Conservation (phyloP, 2,113 vertebrate genomes). For the Oostethus manadensis region DNA sequence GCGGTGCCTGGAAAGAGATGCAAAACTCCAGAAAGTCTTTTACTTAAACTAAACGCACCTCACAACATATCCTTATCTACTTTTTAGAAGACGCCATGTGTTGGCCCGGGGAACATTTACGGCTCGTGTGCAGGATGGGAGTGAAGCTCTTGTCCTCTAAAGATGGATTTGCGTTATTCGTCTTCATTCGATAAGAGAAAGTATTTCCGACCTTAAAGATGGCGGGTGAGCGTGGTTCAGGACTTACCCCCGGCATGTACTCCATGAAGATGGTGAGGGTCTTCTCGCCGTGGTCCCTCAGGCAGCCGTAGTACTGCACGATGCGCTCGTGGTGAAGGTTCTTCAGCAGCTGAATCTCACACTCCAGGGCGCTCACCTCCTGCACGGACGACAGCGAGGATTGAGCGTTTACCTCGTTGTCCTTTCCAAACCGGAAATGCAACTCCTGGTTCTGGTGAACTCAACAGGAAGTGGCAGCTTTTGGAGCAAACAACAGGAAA, state of each 20-base stretch:
- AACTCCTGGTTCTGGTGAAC: too few species aligned
- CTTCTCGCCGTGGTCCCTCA: conserved; percentile 87
- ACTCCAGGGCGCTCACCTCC: conserved; percentile 97
- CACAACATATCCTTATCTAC: background rate
- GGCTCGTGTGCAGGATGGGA: background rate
- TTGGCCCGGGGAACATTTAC: background rate
- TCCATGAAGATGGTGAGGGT: conserved; percentile 99
- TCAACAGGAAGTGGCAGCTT: too few species aligned
- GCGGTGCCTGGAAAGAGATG: background rate
- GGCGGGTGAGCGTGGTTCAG: too few species aligned
- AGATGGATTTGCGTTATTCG: too few species aligned
- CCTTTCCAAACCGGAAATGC: too few species aligned
- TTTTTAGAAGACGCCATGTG: background rate
- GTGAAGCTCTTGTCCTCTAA: background rate
- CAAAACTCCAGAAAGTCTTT: background rate
- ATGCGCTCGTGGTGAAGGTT: conserved; percentile 93
- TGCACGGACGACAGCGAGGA: conserved; percentile 39
- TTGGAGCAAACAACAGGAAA: too few species aligned
- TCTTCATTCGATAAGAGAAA: too few species aligned
- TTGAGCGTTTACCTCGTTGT: too few species aligned
- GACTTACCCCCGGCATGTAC: conserved; percentile 94
- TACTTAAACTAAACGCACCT: too few species aligned
- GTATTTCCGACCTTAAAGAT: too few species aligned
- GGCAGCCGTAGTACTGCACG: conserved; percentile 96
- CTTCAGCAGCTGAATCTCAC: conserved; percentile 97